Evolutionary conservation across 2,797 vertebrate genomes (phyloP), one percentile per base, ranked within the genome.

Genomic region (Ateles fusciceps): DNA sequence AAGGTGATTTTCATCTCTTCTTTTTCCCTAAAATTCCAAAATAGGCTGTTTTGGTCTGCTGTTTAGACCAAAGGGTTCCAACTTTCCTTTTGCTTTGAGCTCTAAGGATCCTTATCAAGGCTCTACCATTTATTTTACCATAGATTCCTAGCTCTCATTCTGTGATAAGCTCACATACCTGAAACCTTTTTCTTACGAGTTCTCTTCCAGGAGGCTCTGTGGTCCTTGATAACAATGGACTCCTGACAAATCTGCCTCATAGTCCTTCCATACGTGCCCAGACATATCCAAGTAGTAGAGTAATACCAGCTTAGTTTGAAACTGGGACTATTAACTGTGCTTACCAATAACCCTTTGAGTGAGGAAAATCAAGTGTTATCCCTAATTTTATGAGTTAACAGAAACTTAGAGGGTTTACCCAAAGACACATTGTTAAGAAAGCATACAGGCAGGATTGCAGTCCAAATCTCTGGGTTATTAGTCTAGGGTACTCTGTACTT

Each of bases 21-120:
- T 28, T 46, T 46, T 92, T 61, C 55, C 33, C 39, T 81, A 85
- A 78, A 94, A 74, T 22, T 59, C 68, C 50, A 94, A 42, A 72
- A 90, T 30, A 75, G 9, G 44, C 33, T 91, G 10, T 64, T 92
- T 33, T 80, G 33, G 57, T 42, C 28, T 88, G 55, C 28, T 72
- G 22, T 71, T 97, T 94, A 96, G 44, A 81, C 28, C 44, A 80
- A 91, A 96, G 42, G 81, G 7, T 3, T 96, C 42, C 61, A 83
- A n/a, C 42, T 64, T 42, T 89, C 64, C 30, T 97, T 87, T 88
- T 76, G 11, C 24, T 95, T 94, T 85, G 21, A 19, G n/a, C 17
- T 68, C 42, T 76, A 22, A 81, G 44, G 75, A 92, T 57, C 48
- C 46, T 80, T 95, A 80, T 71, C 57, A 76, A 92, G 36, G 91